These are phyloP conservation scores for Nematolebias whitei DNA, from an alignment of 2,113 vertebrate species.

Conservation along the genomic window DNA sequence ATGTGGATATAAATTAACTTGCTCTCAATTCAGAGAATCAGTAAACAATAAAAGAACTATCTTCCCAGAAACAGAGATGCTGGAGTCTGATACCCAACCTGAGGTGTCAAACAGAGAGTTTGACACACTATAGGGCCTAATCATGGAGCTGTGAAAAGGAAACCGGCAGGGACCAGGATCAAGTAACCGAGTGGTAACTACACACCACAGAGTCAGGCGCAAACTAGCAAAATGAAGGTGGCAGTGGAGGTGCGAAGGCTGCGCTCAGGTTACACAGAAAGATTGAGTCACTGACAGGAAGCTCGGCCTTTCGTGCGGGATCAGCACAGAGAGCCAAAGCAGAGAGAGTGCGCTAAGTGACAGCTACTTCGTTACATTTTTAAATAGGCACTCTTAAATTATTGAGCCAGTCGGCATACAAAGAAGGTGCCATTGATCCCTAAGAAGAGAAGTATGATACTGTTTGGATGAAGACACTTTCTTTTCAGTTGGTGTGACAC, in stretches of 20 bases:
- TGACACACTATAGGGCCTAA: constrained; percentile 72
- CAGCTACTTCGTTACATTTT: constrained; percentile 78
- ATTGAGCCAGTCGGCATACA: constrained; percentile 65
- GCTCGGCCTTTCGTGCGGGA: constrained; percentile 56
- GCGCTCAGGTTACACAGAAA: constrained; percentile 83
- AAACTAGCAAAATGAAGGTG: constrained; percentile 70
- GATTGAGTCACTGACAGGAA: constrained; percentile 81
- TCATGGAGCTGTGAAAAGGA: constrained; percentile 75
- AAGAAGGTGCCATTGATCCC: constrained; percentile 72
- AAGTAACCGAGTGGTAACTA: constrained; percentile 71
- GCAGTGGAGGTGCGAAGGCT: constrained; percentile 47
- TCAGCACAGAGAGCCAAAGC: constrained; percentile 55
- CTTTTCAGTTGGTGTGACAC: constrained; percentile 81
- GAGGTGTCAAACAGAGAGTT: constrained; percentile 68
- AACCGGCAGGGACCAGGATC: constrained; percentile 65
- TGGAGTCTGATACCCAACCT: constrained; percentile 58
- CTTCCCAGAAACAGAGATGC: constrained; percentile 21
- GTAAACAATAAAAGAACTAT: constrained; percentile 22
- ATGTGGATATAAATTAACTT: no score
- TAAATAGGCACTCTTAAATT: constrained; percentile 75
- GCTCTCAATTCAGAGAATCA: not conserved
- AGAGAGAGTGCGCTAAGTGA: constrained; percentile 80
- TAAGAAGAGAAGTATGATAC: constrained; percentile 70
- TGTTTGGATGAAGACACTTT: constrained; percentile 78
- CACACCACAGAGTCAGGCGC: constrained; percentile 50